Conservation (phyloP, 2,113 vertebrate species). For the Ploceus nigricollis region DNA sequence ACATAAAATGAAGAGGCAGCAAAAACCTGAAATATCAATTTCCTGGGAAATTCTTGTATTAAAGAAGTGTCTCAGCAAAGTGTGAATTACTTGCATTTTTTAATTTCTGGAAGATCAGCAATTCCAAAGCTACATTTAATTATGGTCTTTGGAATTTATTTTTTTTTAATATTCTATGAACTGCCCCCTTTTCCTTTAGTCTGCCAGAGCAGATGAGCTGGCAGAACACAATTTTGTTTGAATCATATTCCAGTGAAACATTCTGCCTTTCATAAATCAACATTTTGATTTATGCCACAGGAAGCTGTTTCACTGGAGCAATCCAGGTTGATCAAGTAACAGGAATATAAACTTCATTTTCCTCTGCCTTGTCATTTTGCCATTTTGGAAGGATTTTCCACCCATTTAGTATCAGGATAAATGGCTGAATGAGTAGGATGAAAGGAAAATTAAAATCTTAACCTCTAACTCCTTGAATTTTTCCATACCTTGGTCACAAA, state of each 20-base stretch:
- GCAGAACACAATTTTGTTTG: constrained; percentile 1
- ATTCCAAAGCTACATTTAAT: neutral
- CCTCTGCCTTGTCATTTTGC: neutral
- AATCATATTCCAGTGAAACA: neutral
- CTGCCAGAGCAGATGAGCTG: neutral
- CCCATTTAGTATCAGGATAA: neutral
- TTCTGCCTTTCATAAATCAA: neutral
- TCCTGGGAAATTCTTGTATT: neutral
- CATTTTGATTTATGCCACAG: neutral
- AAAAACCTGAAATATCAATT: neutral
- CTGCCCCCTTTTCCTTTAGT: neutral
- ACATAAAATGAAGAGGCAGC: neutral
- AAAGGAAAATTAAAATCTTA: neutral
- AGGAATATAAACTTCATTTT: neutral
- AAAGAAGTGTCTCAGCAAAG: neutral
- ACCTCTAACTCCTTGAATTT: neutral
- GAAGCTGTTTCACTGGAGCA: neutral
- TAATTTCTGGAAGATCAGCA: neutral
- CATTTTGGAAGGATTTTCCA: neutral
- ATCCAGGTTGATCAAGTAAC: neutral
- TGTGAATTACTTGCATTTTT: constrained; percentile 14
- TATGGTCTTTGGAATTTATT: neutral
- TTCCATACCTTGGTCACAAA: neutral
- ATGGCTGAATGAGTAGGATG: neutral
- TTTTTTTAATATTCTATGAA: neutral